Percentiles rank a stretch among this genome's conserved stretches.
Conservation (phyloP, 2,113 vertebrate species). For the Embiotoca jacksoni region DNA sequence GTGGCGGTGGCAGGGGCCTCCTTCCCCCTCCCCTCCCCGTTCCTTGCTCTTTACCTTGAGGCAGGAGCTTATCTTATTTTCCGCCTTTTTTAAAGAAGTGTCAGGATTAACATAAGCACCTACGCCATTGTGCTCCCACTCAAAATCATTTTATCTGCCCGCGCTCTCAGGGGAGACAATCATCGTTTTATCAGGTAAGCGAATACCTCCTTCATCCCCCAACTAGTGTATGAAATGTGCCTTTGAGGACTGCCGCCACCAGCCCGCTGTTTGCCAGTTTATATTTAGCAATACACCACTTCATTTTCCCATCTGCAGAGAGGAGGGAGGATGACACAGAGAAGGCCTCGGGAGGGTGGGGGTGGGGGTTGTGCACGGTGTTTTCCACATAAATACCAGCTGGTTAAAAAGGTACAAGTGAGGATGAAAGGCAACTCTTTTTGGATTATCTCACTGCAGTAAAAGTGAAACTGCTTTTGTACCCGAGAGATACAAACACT, state of each 20-base stretch:
- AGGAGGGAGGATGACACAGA: slow-evolving; percentile 64
- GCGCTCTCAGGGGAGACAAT: slow-evolving; percentile 67
- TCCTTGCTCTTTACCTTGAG: slow-evolving; percentile 73
- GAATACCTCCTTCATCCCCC: slow-evolving; percentile 81
- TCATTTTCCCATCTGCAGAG: slow-evolving; percentile 75
- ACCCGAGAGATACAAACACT: too few relatives aligned
- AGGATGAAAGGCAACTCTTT: slow-evolving; percentile 2
- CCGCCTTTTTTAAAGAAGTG: slow-evolving; percentile 64
- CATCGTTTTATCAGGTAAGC: slow-evolving; percentile 92
- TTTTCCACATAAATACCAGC: slow-evolving; percentile 49
- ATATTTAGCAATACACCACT: slow-evolving; percentile 93
- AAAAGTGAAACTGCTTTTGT: neutral
- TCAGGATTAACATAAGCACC: slow-evolving; percentile 85
- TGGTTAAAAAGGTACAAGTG: slow-evolving; percentile 43
- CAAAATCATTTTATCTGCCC: slow-evolving; percentile 78
- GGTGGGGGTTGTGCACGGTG: too few relatives aligned
- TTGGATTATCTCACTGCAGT: slow-evolving; percentile 26
- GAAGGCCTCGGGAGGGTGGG: slow-evolving; percentile 27
- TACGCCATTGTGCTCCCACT: slow-evolving; percentile 80
- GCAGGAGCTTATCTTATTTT: slow-evolving; percentile 80
- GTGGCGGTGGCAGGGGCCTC: slow-evolving; percentile 6
- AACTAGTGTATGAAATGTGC: slow-evolving; percentile 85
- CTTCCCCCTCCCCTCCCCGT: neutral
- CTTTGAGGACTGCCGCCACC: slow-evolving; percentile 86
- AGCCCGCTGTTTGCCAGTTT: slow-evolving; percentile 76